Base-by-base conservation (phyloP, 2,888 invertebrate species). In the Dugesia japonica region DNA sequence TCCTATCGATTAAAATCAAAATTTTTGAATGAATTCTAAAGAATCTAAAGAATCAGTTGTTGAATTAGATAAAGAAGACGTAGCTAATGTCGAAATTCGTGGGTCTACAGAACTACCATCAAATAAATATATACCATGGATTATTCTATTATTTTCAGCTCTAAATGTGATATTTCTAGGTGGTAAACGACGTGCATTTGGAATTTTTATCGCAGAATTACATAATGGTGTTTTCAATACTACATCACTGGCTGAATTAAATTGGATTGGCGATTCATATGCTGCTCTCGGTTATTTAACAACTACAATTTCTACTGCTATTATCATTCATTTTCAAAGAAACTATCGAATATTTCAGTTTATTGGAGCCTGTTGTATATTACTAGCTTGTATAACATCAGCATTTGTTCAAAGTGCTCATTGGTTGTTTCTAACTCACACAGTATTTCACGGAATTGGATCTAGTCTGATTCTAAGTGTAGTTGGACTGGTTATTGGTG, bases 361-460 rank as follows among this genome's bases (percentile, higher is more conserved):
- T 23, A 77, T 78, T 13, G 78, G 78, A 26, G 27, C 78, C 1
- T 42, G 72, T 27, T 77, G 72, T 31, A 56, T 78, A 1, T 26
- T 78, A 4, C 7, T 78, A 0, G 78, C 78, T 23, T 78, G 78
- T 38, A 23, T 78, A 17, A 75, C 77, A 7, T 56, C 56, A 4
- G 78, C 78, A 0, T 78, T 28, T 56, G 78, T 78, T n/a, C 26
- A 78, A 26, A 74, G 72, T 23, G 78, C 78, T 27, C 78, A 78
- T 27, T 78, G 78, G 78, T 72, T 78, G n/a, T 78, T 78, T 42
- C 42, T 78, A 1, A 78, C 78, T n/a, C 78, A 78, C 73, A 78
- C 78, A 26, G 73, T 78, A n/a, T 71, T 78, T n/a, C 78, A 78
- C 27, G 78, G 78, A 20, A 71, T 78, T 26, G 78, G 78, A 33